Evolutionary conservation across 1,140 invertebrate genomes (phyloP).

Genomic region (Penaeus japonicus): DNA sequence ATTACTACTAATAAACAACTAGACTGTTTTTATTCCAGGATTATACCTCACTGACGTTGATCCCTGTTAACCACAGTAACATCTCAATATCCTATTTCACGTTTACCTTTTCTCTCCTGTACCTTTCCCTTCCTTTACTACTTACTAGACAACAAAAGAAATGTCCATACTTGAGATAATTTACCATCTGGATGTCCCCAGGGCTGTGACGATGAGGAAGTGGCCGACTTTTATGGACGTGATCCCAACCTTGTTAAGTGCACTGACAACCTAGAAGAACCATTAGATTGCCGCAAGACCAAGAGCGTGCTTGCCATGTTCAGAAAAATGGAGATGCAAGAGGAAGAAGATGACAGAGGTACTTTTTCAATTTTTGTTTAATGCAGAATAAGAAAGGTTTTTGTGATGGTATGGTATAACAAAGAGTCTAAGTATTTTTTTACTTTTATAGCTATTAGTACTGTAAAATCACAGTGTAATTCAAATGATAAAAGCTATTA

Average conservation of each 20-base stretch:
- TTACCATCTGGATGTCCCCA: not conserved
- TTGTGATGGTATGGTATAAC: too few species aligned
- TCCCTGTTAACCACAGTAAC: too few species aligned
- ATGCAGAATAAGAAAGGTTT: not conserved
- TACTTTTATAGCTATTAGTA: too few species aligned
- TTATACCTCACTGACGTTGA: too few species aligned
- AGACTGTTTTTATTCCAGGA: too few species aligned
- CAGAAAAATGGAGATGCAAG: constrained; percentile 82
- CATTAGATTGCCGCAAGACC: constrained; percentile 76
- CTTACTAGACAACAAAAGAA: not conserved
- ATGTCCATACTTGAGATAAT: not conserved
- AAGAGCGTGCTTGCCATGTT: constrained; percentile 85
- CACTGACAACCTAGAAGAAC: constrained; percentile 70
- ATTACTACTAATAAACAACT: not conserved
- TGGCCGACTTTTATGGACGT: constrained; percentile 74
- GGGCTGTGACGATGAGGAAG: constrained; percentile 61
- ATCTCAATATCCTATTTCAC: too few species aligned
- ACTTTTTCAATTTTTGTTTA: not conserved
- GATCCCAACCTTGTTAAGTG: constrained; percentile 77
- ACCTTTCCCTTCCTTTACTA: too few species aligned
- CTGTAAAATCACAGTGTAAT: too few species aligned
- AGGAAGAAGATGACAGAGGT: constrained; percentile 66
- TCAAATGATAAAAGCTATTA: too few species aligned
- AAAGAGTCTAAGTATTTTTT: too few species aligned
- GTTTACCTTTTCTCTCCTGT: too few species aligned